These are phyloP conservation scores for Petrosia ficiformis DNA, from an alignment of 37 sponge, comb jelly and placozoan genomes.

Conservation along the genomic window DNA sequence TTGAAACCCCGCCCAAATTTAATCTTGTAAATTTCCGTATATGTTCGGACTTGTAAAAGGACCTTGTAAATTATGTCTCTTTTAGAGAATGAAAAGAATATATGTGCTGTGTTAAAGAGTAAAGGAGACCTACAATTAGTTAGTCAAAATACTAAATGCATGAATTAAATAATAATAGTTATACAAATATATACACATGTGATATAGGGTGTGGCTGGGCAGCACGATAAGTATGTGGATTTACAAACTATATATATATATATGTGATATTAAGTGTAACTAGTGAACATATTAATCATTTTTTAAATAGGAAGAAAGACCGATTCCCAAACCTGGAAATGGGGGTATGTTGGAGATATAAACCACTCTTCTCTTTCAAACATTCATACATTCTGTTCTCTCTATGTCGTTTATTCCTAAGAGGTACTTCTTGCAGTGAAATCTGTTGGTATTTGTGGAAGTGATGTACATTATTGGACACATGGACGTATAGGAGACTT, in stretches of 20 bases:
- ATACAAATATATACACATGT: no score
- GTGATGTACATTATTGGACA: conserved; percentile 96
- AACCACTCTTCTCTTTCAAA: background rate
- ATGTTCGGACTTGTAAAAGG: no score
- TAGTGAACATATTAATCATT: no score
- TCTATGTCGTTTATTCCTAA: no score
- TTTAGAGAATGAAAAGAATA: conserved; percentile 14
- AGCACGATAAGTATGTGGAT: no score
- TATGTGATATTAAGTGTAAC: no score
- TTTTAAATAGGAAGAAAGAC: conserved; percentile 59
- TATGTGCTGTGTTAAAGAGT: conserved; percentile 38
- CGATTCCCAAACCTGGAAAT: conserved; percentile 54
- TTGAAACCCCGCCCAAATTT: no score
- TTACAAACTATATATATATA: no score
- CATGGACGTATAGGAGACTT: conserved; percentile 94
- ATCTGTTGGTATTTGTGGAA: conserved; percentile 97
- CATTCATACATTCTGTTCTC: background rate
- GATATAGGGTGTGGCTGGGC: background rate
- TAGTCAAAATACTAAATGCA: conserved; percentile 4
- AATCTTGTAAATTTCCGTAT: no score
- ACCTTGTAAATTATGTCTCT: no score
- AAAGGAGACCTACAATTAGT: conserved; percentile 61
- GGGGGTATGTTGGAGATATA: conserved; percentile 38
- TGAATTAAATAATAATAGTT: no score
- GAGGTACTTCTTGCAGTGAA: conserved; percentile 84